Evolutionary conservation across 2,888 invertebrate species (phyloP).

Genomic region (Aphidius colemani): DNA sequence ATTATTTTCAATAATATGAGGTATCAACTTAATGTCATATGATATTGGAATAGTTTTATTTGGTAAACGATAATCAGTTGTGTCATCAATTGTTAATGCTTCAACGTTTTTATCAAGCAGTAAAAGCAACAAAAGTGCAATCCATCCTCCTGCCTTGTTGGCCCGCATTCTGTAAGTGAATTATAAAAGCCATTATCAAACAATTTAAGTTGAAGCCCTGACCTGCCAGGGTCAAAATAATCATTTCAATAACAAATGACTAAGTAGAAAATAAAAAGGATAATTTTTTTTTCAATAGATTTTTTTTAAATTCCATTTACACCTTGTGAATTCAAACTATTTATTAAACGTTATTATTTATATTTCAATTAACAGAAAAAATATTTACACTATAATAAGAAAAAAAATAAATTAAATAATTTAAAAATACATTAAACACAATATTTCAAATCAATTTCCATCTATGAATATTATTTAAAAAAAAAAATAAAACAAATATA

Average conservation of each 20-base stretch:
- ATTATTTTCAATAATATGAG: slow-evolving; percentile 60
- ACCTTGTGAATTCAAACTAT: neutral
- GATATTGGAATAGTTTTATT: slow-evolving; percentile 61
- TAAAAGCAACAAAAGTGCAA: slow-evolving; percentile 23
- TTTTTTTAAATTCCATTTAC: neutral
- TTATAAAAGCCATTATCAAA: slow-evolving; percentile 7
- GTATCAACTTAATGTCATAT: slow-evolving; percentile 63
- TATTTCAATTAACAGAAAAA: no score
- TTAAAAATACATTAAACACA: no score
- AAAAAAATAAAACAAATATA: no score
- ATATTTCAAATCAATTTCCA: no score
- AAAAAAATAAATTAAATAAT: neutral
- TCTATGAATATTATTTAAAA: no score
- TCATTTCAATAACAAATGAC: slow-evolving; percentile 1
- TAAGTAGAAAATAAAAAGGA: no score
- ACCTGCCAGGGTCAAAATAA: slow-evolving; percentile 17
- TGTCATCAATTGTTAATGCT: neutral
- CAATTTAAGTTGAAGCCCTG: slow-evolving; percentile 6
- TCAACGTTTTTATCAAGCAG: slow-evolving; percentile 7
- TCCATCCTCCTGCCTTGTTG: slow-evolving; percentile 21
- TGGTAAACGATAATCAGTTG: slow-evolving; percentile 61
- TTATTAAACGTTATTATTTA: neutral
- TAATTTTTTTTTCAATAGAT: neutral
- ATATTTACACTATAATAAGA: neutral
- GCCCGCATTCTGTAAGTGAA: slow-evolving; percentile 21